Evolutionary conservation across 2,888 invertebrate genomes (phyloP), one percentile per base, ranked within the genome.

Genomic region (Cheiracanthium punctorium): DNA sequence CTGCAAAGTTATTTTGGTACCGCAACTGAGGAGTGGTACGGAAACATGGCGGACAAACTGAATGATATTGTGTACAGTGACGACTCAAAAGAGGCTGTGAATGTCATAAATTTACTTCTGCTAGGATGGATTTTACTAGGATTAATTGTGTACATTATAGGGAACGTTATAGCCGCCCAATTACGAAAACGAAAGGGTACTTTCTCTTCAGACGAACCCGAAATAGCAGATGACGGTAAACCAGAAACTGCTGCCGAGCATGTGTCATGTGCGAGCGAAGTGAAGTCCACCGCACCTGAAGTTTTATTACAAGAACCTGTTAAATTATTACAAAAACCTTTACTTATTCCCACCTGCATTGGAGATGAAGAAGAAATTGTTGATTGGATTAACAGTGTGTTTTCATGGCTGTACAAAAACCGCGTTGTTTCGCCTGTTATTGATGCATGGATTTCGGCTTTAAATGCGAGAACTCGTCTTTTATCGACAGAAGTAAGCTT

Each of bases 1-100:
- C 81, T n/a, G 81, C 81, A 20, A 77, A 87, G 73, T 82, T 87
- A 87, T 81, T 87, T 87, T 87, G 81, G 81, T 87, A 77, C 77
- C 80, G 86, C 67, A 73, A n/a, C 58, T 65, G 77, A 77, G 81
- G 87, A 81, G 81, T 77, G 76, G 81, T 87, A 73, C 58, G 65
- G 33, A 30, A 73, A 65, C 77, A 87, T 87, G 87, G 87, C 87
- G 67, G 87, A 87, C 87, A 77, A 80, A 72, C 48, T 87, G 76
- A 77, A 77, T 41, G 87, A 87, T 37, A 58, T 87, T 28, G 77
- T 87, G 64, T 87, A 81, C 37, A 82, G 77, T 12, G 87, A 87
- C 20, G 87, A 87, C 7, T 77, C 77, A 8, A 87, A 87, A 77
- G 87, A 87, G 65, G 82, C 72, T 28, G 73, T 87, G 20, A 72